phyloP scores from a whole-genome alignment of 1,140 invertebrate species.

The Subanguina moxae region DNA sequence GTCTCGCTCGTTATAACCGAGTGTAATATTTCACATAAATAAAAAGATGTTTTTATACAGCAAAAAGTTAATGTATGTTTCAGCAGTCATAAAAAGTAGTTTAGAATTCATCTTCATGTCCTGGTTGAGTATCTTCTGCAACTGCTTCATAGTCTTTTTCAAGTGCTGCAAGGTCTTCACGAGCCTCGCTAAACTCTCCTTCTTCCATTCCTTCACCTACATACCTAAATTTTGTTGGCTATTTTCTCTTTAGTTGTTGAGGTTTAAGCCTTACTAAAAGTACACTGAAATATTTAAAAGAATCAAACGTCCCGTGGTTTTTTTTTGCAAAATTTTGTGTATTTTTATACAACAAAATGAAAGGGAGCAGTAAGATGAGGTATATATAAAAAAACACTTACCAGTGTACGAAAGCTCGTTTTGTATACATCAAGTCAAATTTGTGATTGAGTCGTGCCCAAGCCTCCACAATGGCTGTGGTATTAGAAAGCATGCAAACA shows the following conservation, averaged over 20 bases:
- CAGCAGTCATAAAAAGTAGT: neutral
- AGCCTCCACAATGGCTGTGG: constrained; percentile 70
- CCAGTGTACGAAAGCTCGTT: constrained; percentile 80
- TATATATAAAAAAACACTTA: constrained; percentile 15
- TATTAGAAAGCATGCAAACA: constrained; percentile 74
- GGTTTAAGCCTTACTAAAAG: too few species aligned
- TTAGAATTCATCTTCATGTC: constrained; percentile 16
- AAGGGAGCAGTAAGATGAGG: too few species aligned
- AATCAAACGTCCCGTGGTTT: too few species aligned
- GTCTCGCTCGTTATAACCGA: too few species aligned
- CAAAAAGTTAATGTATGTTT: too few species aligned
- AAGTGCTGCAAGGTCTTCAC: constrained; percentile 72
- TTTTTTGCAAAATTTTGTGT: too few species aligned
- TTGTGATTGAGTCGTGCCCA: constrained; percentile 73
- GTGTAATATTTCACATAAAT: too few species aligned
- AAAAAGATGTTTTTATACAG: too few species aligned
- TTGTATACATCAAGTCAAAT: constrained; percentile 68
- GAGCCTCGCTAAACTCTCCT: constrained; percentile 78
- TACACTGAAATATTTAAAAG: neutral
- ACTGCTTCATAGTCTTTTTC: constrained; percentile 48
- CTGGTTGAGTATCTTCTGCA: constrained; percentile 16
- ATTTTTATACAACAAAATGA: too few species aligned
- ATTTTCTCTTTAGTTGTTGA: neutral
- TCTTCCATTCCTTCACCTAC: constrained; percentile 81
- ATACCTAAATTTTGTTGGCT: constrained; percentile 1